These are phyloP conservation scores for Poecilus cupreus DNA, from an alignment of 2,888 invertebrate genomes.

Conservation along the genomic window DNA sequence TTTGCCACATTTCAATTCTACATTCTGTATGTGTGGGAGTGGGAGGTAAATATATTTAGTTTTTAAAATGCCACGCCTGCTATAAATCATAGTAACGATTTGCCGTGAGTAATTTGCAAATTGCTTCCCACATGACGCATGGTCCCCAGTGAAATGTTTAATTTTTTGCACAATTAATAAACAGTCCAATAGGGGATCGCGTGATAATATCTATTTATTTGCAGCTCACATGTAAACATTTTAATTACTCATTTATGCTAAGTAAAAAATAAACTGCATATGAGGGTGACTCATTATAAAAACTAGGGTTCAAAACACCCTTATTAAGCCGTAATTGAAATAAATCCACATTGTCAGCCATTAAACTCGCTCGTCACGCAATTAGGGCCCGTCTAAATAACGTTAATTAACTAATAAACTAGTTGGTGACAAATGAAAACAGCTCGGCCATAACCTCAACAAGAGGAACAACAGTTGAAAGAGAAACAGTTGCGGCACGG, in stretches of 20 bases:
- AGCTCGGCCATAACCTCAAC: background rate
- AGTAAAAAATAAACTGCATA: constrained; percentile 4
- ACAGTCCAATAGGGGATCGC: background rate
- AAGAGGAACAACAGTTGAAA: background rate
- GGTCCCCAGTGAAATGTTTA: background rate
- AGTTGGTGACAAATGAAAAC: constrained; percentile 36
- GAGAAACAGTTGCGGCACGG: constrained; percentile 13
- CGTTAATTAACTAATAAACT: constrained; percentile 47
- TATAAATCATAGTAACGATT: too few relatives aligned
- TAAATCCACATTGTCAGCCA: constrained; percentile 47
- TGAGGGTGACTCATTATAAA: constrained; percentile 27
- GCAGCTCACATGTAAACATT: constrained; percentile 11
- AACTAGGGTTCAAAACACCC: constrained; percentile 38
- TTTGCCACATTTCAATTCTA: too few relatives aligned
- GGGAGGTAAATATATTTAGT: too few relatives aligned
- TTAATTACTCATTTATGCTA: constrained; percentile 40
- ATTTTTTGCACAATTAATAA: constrained; percentile 38
- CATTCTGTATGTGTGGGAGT: too few relatives aligned
- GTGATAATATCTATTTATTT: background rate
- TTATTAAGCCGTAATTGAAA: constrained; percentile 39
- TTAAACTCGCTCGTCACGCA: constrained; percentile 40
- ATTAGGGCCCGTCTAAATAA: constrained; percentile 43
- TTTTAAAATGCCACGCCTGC: too few relatives aligned
- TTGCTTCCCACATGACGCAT: background rate
- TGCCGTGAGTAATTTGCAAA: background rate